Conservation (phyloP, 1,140 invertebrate species). For the Batillaria attramentaria region DNA sequence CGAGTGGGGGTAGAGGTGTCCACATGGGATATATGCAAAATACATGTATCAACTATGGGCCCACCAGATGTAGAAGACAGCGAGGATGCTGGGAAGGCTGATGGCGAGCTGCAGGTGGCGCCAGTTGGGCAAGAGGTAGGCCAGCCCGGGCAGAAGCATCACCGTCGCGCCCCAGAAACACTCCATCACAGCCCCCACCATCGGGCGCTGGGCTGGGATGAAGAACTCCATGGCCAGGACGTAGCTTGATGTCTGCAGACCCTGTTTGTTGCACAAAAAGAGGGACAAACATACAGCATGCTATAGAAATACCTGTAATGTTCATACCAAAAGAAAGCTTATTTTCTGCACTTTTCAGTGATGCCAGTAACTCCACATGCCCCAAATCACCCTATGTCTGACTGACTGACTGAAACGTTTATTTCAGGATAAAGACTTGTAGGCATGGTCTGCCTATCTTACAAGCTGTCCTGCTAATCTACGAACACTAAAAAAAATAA, state of each 20-base stretch:
- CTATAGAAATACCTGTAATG: not conserved
- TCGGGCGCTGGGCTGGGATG: conserved; percentile 68
- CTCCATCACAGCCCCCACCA: conserved; percentile 71
- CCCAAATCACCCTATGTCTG: not conserved
- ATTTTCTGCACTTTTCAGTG: not conserved
- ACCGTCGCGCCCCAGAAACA: conserved; percentile 70
- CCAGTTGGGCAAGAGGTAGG: conserved; percentile 70
- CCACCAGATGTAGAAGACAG: conserved; percentile 61
- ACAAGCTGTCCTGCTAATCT: too few species aligned
- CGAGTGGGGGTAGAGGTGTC: too few species aligned
- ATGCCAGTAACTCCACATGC: not conserved
- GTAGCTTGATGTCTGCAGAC: conserved; percentile 61
- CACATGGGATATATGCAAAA: too few species aligned
- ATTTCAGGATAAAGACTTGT: too few species aligned
- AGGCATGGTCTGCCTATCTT: too few species aligned
- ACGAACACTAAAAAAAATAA: too few species aligned
- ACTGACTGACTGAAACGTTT: too few species aligned
- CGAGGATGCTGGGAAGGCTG: conserved; percentile 51
- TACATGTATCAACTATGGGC: conserved; percentile 1
- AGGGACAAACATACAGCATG: not conserved
- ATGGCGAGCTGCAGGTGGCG: conserved; percentile 69
- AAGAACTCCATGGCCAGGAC: conserved; percentile 70
- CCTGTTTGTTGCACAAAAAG: conserved; percentile 38
- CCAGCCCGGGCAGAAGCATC: conserved; percentile 67
- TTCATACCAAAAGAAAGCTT: not conserved